Evolutionary conservation across 2,888 invertebrate genomes (phyloP).

Genomic region (Entomobrya proxima): DNA sequence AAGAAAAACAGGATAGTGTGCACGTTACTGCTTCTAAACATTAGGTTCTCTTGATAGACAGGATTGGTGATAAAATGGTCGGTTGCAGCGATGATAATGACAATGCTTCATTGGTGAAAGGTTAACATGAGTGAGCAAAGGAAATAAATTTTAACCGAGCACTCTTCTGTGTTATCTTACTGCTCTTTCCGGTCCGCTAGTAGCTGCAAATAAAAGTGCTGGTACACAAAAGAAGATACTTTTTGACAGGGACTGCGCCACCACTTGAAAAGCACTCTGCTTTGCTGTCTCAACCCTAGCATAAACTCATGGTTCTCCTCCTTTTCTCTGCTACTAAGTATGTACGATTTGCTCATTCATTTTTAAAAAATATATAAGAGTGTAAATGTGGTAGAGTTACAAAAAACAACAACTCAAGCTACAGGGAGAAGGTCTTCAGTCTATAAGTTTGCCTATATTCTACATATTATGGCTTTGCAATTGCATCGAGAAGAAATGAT

Average conservation of each 20-base stretch:
- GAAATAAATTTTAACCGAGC: constrained; percentile 47
- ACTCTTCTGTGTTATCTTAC: background rate
- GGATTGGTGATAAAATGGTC: background rate
- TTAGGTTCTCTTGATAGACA: background rate
- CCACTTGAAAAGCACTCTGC: background rate
- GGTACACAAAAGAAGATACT: constrained; percentile 1
- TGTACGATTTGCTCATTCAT: background rate
- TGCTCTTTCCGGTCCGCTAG: background rate
- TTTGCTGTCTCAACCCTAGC: too few species aligned
- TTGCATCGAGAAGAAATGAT: too few species aligned
- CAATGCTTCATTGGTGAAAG: constrained; percentile 23
- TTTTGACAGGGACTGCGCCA: constrained; percentile 37
- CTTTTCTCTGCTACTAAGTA: background rate
- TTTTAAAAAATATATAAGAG: too few species aligned
- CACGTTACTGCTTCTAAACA: background rate
- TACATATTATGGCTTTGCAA: too few species aligned
- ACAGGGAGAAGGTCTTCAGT: too few species aligned
- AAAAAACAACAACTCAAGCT: background rate
- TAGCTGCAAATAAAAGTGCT: background rate
- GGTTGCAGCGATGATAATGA: background rate
- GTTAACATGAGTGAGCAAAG: constrained; percentile 25
- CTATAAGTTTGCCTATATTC: too few species aligned
- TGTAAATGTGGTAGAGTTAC: too few species aligned
- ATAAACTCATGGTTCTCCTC: background rate
- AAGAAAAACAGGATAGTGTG: background rate